Conservation (phyloP, 2,797 vertebrate genomes). For the Orestias chungarensis region DNA sequence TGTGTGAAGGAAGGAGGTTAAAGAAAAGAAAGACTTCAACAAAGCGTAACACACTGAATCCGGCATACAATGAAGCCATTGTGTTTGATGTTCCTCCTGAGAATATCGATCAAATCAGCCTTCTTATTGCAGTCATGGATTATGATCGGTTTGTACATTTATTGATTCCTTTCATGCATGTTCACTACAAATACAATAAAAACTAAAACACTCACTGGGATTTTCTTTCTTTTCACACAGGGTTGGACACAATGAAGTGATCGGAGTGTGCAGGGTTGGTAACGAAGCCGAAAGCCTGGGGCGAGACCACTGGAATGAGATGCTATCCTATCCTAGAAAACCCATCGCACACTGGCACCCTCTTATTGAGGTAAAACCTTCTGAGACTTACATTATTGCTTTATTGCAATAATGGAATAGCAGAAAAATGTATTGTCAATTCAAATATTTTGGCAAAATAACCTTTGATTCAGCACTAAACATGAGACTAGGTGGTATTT, state of each 20-base stretch:
- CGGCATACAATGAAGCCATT: conserved; percentile 98
- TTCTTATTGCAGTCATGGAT: conserved; percentile 98
- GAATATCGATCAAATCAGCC: conserved; percentile 97
- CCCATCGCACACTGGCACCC: conserved; percentile 98
- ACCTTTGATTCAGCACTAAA: neutral
- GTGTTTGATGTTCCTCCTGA: conserved; percentile 98
- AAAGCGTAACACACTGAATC: conserved; percentile 97
- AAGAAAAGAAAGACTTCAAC: conserved; percentile 99
- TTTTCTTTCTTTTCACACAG: conserved; percentile 79
- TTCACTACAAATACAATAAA: neutral
- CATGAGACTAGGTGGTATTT: neutral
- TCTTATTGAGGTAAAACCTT: conserved; percentile 88
- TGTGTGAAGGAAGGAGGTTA: conserved; percentile 94
- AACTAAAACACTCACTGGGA: neutral
- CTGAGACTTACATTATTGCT: neutral
- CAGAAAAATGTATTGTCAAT: neutral
- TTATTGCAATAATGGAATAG: neutral
- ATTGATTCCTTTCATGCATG: neutral
- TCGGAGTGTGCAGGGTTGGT: conserved; percentile 96
- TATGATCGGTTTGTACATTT: conserved; percentile 88
- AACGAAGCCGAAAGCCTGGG: conserved; percentile 91
- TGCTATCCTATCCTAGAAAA: conserved; percentile 95
- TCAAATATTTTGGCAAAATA: neutral
- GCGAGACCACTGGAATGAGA: conserved; percentile 97
- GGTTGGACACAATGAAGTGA: conserved; percentile 98